phyloP scores from a whole-genome alignment of 1,140 invertebrate genomes.

The Reticulitermes speratus region DNA sequence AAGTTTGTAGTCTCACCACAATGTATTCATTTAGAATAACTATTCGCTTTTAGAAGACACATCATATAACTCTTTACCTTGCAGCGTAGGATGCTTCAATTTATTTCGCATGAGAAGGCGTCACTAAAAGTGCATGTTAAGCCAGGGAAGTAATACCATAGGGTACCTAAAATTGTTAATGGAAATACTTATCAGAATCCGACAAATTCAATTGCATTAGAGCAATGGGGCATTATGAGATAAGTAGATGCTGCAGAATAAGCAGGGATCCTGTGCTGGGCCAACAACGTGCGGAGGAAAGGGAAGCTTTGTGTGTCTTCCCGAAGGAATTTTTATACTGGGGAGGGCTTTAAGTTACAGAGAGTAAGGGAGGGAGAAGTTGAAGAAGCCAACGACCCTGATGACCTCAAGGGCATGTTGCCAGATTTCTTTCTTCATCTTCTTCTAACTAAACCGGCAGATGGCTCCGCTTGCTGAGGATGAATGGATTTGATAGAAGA shows the following conservation, averaged over 20 bases:
- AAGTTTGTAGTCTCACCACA: too few relatives aligned
- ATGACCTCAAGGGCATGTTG: conserved; percentile 14
- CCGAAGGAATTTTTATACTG: neutral
- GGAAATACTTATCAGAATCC: neutral
- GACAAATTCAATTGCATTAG: neutral
- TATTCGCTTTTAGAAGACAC: too few relatives aligned
- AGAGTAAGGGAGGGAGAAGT: neutral
- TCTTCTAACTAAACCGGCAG: neutral
- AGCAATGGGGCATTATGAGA: neutral
- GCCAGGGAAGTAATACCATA: neutral
- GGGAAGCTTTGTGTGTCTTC: neutral
- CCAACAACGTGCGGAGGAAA: neutral
- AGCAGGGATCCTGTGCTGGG: neutral
- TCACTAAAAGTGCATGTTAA: too few relatives aligned
- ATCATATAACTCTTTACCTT: too few relatives aligned
- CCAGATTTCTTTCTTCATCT: conserved; percentile 7
- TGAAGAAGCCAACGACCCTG: conserved; percentile 16
- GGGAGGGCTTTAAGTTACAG: neutral
- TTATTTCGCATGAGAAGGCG: too few relatives aligned
- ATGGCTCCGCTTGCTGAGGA: neutral
- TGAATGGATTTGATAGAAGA: neutral
- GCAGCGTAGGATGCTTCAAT: too few relatives aligned
- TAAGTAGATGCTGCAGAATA: neutral
- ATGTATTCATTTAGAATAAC: too few relatives aligned
- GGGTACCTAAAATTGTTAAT: neutral